Evolutionary conservation across 2,113 vertebrate species (phyloP), one percentile per base, ranked within the genome.

Genomic region (Pao palembangensis): DNA sequence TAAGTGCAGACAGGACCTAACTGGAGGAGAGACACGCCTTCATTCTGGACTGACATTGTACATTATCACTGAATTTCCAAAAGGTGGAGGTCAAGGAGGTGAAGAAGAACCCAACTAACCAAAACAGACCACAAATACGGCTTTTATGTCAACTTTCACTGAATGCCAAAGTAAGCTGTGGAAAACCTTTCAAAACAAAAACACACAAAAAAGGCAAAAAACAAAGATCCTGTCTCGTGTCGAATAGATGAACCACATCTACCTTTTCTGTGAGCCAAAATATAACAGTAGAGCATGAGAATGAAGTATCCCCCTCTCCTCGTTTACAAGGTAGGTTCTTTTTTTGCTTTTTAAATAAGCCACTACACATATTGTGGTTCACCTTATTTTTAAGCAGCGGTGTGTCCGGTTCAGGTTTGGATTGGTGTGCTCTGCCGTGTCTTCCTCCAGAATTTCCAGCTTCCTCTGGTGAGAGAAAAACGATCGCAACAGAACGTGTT

Each of bases 331-430:
- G 21, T 73, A 34, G 75, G 55, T 58, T 42, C 64, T 85, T 54
- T 58, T 75, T 48, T 80, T 80, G 76, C 91, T 80, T 81, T 77
- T 91, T 93, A 91, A 92, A 93, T 94, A 95, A 87, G 92, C 92
- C 94, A 95, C 94, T 97, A 98, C 93, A 95, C 93, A 93, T 93
- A 90, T 49, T 96, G 96, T 96, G 94, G 95, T 94, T 99, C 97
- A 99, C 96, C 97, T 99, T 96, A 93, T 98, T 95, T 89, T 94
- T 94, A 98, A 95, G 91, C 88, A 94, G 95, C 85, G 86, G 90
- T n/a, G 85, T 70, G 68, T 87, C 86, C 90, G 93, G 92, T 93
- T 98, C 94, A 89, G 87, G 90, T 85, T 88, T 78, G 69, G 76
- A 55, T 71, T 71, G 70, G 87, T 82, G 87, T 77, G 71, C 90